Evolutionary conservation across 2,113 vertebrate genomes (phyloP).

Genomic region (Pipa parva): DNA sequence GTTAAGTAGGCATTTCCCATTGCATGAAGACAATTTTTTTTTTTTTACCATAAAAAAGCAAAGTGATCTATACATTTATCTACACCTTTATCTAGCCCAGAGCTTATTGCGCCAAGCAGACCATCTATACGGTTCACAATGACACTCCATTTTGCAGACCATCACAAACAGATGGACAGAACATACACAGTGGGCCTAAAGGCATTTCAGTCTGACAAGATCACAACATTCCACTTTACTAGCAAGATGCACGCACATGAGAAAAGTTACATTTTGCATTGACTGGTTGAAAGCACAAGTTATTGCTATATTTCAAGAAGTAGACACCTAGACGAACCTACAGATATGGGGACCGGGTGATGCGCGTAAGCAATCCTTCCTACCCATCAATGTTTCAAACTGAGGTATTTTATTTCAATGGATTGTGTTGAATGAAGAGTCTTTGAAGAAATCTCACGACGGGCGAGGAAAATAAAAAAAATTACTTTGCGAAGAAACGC

Average conservation of each 20-base stretch:
- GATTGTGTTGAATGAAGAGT: background rate
- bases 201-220: conserved; percentile 1
- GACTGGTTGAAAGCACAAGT: conserved; percentile 54
- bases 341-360: conserved; percentile 36
- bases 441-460: no score
- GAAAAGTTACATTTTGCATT: conserved; percentile 40
- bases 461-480: no score
- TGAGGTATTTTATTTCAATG: conserved; percentile 62
- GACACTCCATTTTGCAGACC: background rate
- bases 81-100: background rate
- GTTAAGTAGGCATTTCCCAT: no score
- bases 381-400: conserved; percentile 51
- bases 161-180: background rate
- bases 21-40: no score
- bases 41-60: no score
- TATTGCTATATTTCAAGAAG: conserved; percentile 68
- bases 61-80: no score
- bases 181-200: background rate
- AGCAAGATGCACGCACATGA: conserved; percentile 18
- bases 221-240: conserved; percentile 25
- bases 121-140: background rate
- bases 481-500: no score
- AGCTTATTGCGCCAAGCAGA: background rate
- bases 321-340: conserved; percentile 56
- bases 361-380: conserved; percentile 40